Evolutionary conservation across 2,797 vertebrate genomes (phyloP), one percentile per base, ranked within the genome.

Genomic region (Prionace glauca): DNA sequence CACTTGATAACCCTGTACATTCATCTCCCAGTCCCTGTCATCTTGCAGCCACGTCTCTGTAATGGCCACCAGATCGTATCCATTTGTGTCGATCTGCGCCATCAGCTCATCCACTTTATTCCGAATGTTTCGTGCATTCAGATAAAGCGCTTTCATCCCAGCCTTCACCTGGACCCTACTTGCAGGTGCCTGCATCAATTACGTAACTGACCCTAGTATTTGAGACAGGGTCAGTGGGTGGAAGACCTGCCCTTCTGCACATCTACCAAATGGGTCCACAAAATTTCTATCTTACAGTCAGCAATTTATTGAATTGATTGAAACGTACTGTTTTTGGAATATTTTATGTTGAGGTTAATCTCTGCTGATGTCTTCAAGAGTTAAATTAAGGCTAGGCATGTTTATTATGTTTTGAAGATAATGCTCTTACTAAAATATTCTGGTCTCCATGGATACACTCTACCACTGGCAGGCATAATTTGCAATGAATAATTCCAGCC

Each of bases 401-500:
- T 95, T 74, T 94, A 18, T 65, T 65, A 18, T 56, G 29, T 50
- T 74, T 77, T 74, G 45, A 74, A 77, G 72, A 95, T 95, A 95
- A 56, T 72, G 69, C 72, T 94, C n/a, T 56, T 77, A 41, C 72
- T 72, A 18, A 95, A 95, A 95, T 95, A 95, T 77, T 95, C 93
- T 95, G 36, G 93, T 95, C 71, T 95, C 93, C 56, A 95, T 95
- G 93, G 93, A 77, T 72, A 95, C 93, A 77, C 4, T 32, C 14
- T 56, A 77, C 93, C 93, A 77, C 69, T 74, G 93, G 41, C 26
- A 77, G 32, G 93, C 56, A 95, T 77, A 77, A 95, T 56, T 56
- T 77, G 65, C 65, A 69, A 69, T 92, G 90, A 92, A 92, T 92
- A 69, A 69, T 92, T 92, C 36, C 65, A 41, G 20, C 41, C n/a